Percentiles rank a stretch among this genome's conserved stretches.
phyloP scores from a whole-genome alignment of 2,113 vertebrate species.

The Trichomycterus rosablanca region DNA sequence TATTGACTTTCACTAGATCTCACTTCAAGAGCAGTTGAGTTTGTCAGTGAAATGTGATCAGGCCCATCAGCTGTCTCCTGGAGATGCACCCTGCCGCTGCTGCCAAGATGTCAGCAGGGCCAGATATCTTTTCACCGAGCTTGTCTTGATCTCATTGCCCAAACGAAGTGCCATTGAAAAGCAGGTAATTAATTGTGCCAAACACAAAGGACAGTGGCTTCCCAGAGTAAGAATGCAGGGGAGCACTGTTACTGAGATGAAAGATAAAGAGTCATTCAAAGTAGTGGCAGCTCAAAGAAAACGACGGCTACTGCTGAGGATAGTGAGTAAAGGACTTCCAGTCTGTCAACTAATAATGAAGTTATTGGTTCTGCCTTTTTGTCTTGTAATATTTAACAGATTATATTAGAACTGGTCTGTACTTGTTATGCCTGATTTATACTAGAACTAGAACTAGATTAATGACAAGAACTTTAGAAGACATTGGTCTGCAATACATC shows the following conservation, averaged over 20 bases:
- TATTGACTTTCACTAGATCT: slow-evolving; percentile 89
- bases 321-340: too few relatives aligned
- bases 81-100: slow-evolving; percentile 66
- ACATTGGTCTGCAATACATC: too few relatives aligned
- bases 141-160: slow-evolving; percentile 46
- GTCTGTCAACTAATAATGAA: too few relatives aligned
- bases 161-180: slow-evolving; percentile 63
- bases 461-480: too few relatives aligned
- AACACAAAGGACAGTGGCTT: slow-evolving; percentile 37
- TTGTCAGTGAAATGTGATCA: slow-evolving; percentile 83
- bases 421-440: too few relatives aligned
- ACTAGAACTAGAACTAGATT: too few relatives aligned
- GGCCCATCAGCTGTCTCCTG: slow-evolving; percentile 81
- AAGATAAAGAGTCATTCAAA: slow-evolving; percentile 36
- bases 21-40: slow-evolving; percentile 81
- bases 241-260: slow-evolving; percentile 45
- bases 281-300: slow-evolving; percentile 10
- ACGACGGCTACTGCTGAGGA: too few relatives aligned
- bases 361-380: too few relatives aligned
- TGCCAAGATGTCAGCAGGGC: slow-evolving; percentile 66
- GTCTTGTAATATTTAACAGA: too few relatives aligned
- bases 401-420: too few relatives aligned
- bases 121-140: slow-evolving; percentile 70
- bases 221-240: slow-evolving; percentile 19
- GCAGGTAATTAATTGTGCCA: slow-evolving; percentile 54